Evolutionary conservation across 2,888 invertebrate genomes (phyloP), one percentile per base, ranked within the genome.

Genomic region (Papilio demoleus): DNA sequence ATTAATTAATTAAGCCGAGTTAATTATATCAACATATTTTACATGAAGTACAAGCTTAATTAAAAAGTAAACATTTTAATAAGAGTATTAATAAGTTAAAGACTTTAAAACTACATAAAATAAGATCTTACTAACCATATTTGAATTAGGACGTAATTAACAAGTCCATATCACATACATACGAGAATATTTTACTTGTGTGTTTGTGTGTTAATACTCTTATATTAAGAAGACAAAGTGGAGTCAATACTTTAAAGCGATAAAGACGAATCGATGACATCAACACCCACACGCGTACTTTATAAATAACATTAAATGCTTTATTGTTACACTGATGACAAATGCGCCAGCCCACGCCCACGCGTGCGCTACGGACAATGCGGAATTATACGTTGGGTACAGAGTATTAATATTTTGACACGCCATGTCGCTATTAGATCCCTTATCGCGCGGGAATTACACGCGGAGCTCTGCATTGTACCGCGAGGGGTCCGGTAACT

Each of bases 311-410:
- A 85, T 84, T 86, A 86, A 88, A 86, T 84, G 82, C 81, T 85
- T 86, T 85, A 88, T 89, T 89, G 89, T 90, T 89, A 87, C 84
- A 79, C 73, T 80, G 81, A 87, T 88, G 89, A 90, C 88, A 89
- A 90, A 90, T 87, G 87, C 81, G 81, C 79, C 82, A 84, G 83
- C 81, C 80, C 80, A 80, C 89, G 82, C 88, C 90, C 86, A 87
- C 88, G 64, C 68, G 73, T 75, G 19, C 56, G 67, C 77, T 72
- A 73, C 73, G 80, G 81, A 86, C 78, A 82, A 81, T 82, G 78
- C 80, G 77, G 76, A 76, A 80, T 81, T 81, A 82, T 81, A 82
- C 73, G 73, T 75, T 83, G 79, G 77, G 85, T 81, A 81, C 85
- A 83, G 83, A 84, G 83, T 85, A 86, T 87, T 86, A 86, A 87